Conservation (phyloP, 2,113 vertebrate species). For the Perognathus longimembris region DNA sequence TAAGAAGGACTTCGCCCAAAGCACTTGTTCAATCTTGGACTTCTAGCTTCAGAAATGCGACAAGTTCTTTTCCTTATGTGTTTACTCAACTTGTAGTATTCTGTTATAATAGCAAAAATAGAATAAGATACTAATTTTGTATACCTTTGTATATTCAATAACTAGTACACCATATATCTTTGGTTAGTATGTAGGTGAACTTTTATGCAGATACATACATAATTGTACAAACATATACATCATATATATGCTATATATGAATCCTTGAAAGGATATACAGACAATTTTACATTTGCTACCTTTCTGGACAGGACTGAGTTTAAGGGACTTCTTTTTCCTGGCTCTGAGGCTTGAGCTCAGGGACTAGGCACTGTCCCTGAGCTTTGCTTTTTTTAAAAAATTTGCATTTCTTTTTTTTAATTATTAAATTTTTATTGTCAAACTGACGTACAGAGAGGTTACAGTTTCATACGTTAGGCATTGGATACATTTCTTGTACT, state of each 20-base stretch:
- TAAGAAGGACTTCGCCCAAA: neutral
- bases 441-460: no score
- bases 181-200: neutral
- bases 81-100: neutral
- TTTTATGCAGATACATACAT: neutral
- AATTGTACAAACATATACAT: neutral
- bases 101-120: neutral
- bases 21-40: neutral
- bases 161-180: neutral
- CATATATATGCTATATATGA: neutral
- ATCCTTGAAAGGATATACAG: neutral
- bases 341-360: no score
- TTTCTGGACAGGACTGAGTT: slow-evolving; percentile 6
- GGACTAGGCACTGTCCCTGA: no score
- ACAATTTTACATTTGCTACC: neutral
- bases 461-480: no score
- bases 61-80: neutral
- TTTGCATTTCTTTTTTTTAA: no score
- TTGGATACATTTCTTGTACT: no score
- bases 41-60: neutral
- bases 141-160: neutral
- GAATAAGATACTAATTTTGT: slow-evolving; percentile 5
- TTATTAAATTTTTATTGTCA: no score
- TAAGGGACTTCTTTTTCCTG: neutral
- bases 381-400: no score